Evolutionary conservation across 1,140 invertebrate species (phyloP).

Genomic region (Pogonomyrmex californicus): DNA sequence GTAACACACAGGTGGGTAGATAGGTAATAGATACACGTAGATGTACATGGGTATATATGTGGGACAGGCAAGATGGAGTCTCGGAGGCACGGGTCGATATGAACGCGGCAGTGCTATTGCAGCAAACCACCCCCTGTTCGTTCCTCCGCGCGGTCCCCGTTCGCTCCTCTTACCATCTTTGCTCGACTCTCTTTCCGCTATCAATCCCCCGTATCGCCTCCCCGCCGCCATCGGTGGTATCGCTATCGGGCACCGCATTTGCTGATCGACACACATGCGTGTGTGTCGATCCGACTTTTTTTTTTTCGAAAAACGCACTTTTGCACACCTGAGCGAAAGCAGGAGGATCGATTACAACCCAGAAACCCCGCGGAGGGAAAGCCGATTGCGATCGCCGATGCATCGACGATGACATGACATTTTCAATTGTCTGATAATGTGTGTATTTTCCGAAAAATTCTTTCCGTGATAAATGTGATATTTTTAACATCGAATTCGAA

Average conservation of each 20-base stretch:
- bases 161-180: conserved; percentile 67
- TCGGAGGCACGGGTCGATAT: conserved; percentile 82
- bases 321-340: background rate
- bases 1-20: conserved; percentile 35
- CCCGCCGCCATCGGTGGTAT: conserved; percentile 51
- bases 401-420: background rate
- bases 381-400: background rate
- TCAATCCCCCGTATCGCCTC: conserved; percentile 22
- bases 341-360: background rate
- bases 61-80: conserved; percentile 84
- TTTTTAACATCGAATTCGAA: background rate
- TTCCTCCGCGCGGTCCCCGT: conserved; percentile 47
- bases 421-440: background rate
- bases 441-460: background rate
- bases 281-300: background rate
- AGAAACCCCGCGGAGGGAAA: background rate
- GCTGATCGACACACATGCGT: conserved; percentile 8
- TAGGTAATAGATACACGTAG: conserved; percentile 58
- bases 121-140: conserved; percentile 80
- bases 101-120: conserved; percentile 84
- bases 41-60: conserved; percentile 77
- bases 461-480: background rate
- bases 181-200: conserved; percentile 47
- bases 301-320: conserved; percentile 11
- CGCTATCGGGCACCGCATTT: conserved; percentile 45